A percentile compares a stretch with the other conserved stretches of the same genome.
phyloP scores from a whole-genome alignment of 2,113 vertebrate genomes.

The Calcarius ornatus region DNA sequence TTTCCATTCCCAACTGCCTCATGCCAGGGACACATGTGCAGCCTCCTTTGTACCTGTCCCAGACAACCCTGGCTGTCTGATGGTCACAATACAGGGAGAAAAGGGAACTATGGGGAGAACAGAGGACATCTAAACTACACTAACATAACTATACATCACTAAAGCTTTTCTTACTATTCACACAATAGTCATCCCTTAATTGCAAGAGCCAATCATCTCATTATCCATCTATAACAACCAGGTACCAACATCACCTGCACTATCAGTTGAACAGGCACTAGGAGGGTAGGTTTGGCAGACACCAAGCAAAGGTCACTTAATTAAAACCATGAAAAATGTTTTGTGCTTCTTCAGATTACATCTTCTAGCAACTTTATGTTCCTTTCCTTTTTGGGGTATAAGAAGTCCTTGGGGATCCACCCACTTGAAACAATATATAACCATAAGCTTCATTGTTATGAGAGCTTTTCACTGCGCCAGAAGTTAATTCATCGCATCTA shows the following conservation, averaged over 20 bases:
- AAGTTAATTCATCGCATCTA: neutral
- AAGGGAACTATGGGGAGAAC: too few relatives aligned
- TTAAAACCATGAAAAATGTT: neutral
- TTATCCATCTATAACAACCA: neutral
- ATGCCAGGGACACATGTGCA: too few relatives aligned
- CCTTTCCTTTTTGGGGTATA: neutral
- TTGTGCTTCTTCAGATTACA: neutral
- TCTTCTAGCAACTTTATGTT: neutral
- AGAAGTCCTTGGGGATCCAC: neutral
- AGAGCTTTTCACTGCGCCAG: neutral
- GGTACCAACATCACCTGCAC: neutral
- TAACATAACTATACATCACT: too few relatives aligned
- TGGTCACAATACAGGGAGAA: too few relatives aligned
- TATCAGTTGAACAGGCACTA: neutral
- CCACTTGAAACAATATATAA: neutral
- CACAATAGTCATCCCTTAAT: too few relatives aligned
- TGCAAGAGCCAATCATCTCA: too few relatives aligned
- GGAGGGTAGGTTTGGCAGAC: neutral
- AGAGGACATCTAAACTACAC: too few relatives aligned
- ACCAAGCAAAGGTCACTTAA: neutral
- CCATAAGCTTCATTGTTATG: neutral
- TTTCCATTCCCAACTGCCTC: too few relatives aligned
- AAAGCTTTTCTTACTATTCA: too few relatives aligned
- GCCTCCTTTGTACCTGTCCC: too few relatives aligned
- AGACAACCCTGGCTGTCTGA: too few relatives aligned